A percentile compares a stretch with the other conserved stretches of the same genome.
These are phyloP conservation scores for Ferdinandea cuprea DNA, from an alignment of 2,888 invertebrate genomes.

Conservation along the genomic window DNA sequence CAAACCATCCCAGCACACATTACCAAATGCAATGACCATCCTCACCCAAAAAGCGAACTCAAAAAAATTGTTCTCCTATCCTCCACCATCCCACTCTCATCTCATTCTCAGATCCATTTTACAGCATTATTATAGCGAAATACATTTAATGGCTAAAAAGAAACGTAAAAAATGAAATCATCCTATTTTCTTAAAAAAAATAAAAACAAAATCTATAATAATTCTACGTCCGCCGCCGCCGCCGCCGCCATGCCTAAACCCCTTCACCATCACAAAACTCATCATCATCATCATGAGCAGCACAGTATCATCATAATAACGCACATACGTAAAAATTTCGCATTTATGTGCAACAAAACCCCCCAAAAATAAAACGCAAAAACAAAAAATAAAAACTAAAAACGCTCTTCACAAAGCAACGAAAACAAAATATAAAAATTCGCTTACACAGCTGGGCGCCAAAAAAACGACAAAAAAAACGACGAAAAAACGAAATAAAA, in stretches of 20 bases:
- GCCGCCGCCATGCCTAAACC: slow-evolving; percentile 20
- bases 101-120: slow-evolving; percentile 60
- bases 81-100: slow-evolving; percentile 19
- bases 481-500: slow-evolving; percentile 63
- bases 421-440: slow-evolving; percentile 76
- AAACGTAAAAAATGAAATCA: slow-evolving; percentile 54
- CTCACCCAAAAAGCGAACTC: slow-evolving; percentile 26
- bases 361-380: slow-evolving; percentile 65
- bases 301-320: slow-evolving; percentile 78
- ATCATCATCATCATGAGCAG: slow-evolving; percentile 39
- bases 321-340: slow-evolving; percentile 81
- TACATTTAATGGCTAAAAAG: slow-evolving; percentile 69
- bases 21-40: slow-evolving; percentile 71
- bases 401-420: slow-evolving; percentile 61
- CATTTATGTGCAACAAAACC: slow-evolving; percentile 76
- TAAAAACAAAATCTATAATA: slow-evolving; percentile 67
- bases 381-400: slow-evolving; percentile 70
- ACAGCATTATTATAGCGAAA: slow-evolving; percentile 73
- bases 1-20: slow-evolving; percentile 46
- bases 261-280: slow-evolving; percentile 3
- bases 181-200: slow-evolving; percentile 69
- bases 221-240: slow-evolving; percentile 56
- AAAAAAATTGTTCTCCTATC: slow-evolving; percentile 17
- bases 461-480: slow-evolving; percentile 54
- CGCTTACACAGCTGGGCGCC: slow-evolving; percentile 68